Base-by-base conservation (phyloP, 2,113 vertebrate species). In the Pelecanus crispus region DNA sequence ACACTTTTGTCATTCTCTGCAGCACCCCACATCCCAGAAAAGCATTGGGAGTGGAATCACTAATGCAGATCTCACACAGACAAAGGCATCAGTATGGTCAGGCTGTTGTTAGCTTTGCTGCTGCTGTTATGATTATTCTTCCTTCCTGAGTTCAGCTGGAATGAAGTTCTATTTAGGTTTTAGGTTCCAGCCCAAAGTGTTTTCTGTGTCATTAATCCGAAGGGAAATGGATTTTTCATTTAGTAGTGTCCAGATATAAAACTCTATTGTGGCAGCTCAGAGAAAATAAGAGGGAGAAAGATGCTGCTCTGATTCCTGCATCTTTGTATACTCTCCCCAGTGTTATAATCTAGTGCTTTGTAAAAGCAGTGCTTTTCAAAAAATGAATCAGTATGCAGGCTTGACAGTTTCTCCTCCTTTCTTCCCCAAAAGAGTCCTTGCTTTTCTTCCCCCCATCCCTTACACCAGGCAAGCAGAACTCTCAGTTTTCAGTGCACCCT, bases 211-310 rank as follows among this genome's bases (percentile, higher is more conserved):
- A 92, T 94, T 86, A 95, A 94, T 96, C 47, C 3, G 2, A 75
- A 61, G n/a, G 26, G 32, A 96, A 95, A 90, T 91, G 44, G 62
- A 85, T 93, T 95, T 96, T 97, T 91, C 44, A 80, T 94, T 97
- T 95, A 74, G 47, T 38, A 72, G 36, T 78, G 49, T 86, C 52
- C 62, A 75, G 65, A 85, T 70, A 92, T 78, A 79, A 92, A 95
- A 81, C 44, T 40, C 38, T 75, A 63, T 61, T 79, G 58, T 72
- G 78, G 26, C 50, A 90, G 59, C 59, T 87, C 70, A 79, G 44
- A 75, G 61, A 79, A 94, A 91, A 82, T 68, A 56, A 96, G 62
- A 74, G 62, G 50, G 31, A 92, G 50, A 82, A 81, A 50, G 50
- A 56, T 66, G 49, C 25, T 81, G 67, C 61, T 82, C 56, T 92